Base-by-base conservation (phyloP, 2,888 invertebrate genomes). In the Osedax fenrisi region DNA sequence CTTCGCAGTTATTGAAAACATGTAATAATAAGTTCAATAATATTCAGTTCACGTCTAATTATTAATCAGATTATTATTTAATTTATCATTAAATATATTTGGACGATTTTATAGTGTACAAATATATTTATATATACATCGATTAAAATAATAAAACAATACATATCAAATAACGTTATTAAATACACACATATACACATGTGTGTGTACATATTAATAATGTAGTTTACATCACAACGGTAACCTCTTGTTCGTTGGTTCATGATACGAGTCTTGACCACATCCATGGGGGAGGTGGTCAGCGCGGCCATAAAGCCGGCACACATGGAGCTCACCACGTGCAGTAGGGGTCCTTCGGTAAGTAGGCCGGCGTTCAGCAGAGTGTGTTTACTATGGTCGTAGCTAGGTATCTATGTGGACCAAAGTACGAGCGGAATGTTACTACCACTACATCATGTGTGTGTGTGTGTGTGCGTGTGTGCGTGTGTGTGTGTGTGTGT, bases 201-300 rank as follows among this genome's bases (percentile, higher is more conserved):
- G n/a, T n/a, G n/a, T n/a, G n/a, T n/a, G n/a, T n/a, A n/a, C n/a
- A n/a, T n/a, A n/a, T n/a, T n/a, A n/a, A n/a, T n/a, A n/a, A n/a
- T n/a, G n/a, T n/a, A n/a, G n/a, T n/a, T n/a, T n/a, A n/a, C n/a
- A n/a, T n/a, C n/a, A n/a, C n/a, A n/a, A n/a, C n/a, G n/a, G n/a
- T 41, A 21, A 77, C 76, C 76, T 67, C 72, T 77, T 22, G 27
- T 69, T 21, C 76, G 69, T 75, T 82, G 82, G 76, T 81, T 81
- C 81, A 81, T 81, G 27, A 81, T 77, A 59, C 82, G 76, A 22
- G 82, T 81, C 77, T 82, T 82, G 75, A 82, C 78, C 25, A 82
- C 81, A 75, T 82, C 82, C 2, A 81, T 80, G 2, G 82, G 82
- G 23, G 81, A 81, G 0, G 82, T 82, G 3, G 82, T 81, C 10